phyloP scores from a whole-genome alignment of 1,140 invertebrate genomes.

The Chironomus tepperi region DNA sequence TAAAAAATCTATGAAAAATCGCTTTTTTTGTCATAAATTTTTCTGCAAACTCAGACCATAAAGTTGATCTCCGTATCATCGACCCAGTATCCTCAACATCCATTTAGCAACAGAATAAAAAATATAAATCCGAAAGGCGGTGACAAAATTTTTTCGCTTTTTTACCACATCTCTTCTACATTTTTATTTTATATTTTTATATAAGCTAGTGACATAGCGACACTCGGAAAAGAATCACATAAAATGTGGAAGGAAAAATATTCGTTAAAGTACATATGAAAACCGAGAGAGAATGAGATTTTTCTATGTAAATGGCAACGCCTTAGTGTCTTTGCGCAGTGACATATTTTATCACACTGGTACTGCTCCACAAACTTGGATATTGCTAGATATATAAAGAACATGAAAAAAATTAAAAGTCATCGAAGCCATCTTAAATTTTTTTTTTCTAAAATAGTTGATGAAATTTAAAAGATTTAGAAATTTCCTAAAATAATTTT shows the following conservation, averaged over 20 bases:
- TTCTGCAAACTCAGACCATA: too few relatives aligned
- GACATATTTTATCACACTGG: conserved; percentile 16
- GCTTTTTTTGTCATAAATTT: too few relatives aligned
- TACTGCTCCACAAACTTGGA: background rate
- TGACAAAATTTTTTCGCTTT: background rate
- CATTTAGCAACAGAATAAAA: background rate
- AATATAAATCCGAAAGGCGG: background rate
- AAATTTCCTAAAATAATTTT: too few relatives aligned
- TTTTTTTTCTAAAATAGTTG: too few relatives aligned
- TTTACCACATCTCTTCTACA: background rate
- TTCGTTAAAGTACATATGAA: background rate
- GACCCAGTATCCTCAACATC: background rate
- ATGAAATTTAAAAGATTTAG: too few relatives aligned
- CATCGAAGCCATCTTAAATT: too few relatives aligned
- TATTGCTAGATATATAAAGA: too few relatives aligned
- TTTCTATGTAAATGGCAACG: conserved; percentile 13
- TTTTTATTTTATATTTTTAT: background rate
- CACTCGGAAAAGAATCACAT: background rate
- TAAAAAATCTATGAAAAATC: too few relatives aligned
- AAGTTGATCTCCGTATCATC: background rate
- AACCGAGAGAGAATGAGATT: conserved; percentile 2
- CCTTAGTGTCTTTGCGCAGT: conserved; percentile 17
- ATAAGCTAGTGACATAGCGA: background rate
- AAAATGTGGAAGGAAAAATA: background rate
- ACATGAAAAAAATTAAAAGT: too few relatives aligned